Evolutionary conservation across 2,888 invertebrate species (phyloP), one percentile per base, ranked within the genome.

Genomic region (Noctua janthe): DNA sequence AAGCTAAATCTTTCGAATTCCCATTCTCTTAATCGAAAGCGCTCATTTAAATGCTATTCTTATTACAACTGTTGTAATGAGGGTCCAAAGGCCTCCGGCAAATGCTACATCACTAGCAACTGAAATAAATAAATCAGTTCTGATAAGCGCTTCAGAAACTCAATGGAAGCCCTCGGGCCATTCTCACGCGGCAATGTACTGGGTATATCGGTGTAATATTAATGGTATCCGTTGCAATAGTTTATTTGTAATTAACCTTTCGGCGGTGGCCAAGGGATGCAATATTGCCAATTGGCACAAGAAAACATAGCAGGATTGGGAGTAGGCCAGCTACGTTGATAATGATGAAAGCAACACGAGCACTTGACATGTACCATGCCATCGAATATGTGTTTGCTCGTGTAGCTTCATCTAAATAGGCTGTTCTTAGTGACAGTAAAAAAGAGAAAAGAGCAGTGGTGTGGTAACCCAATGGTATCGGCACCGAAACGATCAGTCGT

Each of bases 41-140:
- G 29, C 15, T 39, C 5, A 59, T 29, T 49, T 39, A 56, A n/a
- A 5, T 20, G 23, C 51, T 59, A 20, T 20, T 67, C 74, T 35
- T 23, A 51, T 54, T 74, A 23, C 35, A 66, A 62, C 17, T 29
- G 13, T 5, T 47, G 66, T 72, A 70, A 69, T 67, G 59, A 74
- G 62, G 71, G 43, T 43, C 39, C 54, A 35, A 64, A 47, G 1
- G 66, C 87, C 81, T 43, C n/a, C 13, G 56, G 77, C 85, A 56
- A 49, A 5, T n/a, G 67, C 64, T 72, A 51, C 49, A 67, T 75
- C 77, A 77, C 74, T 59, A 83, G 29, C 71, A 71, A 77, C 54
- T 43, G 64, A 77, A 72, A 87, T 73, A 79, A 71, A 85, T 85
- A 84, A 86, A 78, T 87, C 70, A 80, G 20, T 39, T 67, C 66